These are phyloP conservation scores for Leptinotarsa juncta DNA, from an alignment of 2,888 invertebrate genomes.

Conservation along the genomic window DNA sequence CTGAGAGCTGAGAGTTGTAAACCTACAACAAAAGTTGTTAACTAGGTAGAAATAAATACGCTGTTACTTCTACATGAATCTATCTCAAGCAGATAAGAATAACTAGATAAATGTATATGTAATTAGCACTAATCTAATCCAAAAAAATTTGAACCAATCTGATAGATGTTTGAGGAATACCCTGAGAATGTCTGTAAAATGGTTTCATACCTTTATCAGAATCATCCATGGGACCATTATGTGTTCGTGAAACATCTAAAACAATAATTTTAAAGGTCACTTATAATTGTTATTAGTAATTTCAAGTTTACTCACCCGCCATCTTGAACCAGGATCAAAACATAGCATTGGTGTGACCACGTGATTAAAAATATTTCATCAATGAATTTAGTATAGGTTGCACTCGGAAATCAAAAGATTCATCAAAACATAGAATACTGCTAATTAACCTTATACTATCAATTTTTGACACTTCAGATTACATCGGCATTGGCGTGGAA, in stretches of 20 bases:
- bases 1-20: not conserved
- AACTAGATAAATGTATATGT: not conserved
- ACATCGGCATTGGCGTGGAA: constrained; percentile 43
- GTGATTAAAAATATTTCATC: constrained; percentile 55
- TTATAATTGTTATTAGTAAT: constrained; percentile 39
- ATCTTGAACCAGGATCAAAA: constrained; percentile 65
- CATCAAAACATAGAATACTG: constrained; percentile 36
- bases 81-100: not conserved
- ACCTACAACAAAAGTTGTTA: not conserved
- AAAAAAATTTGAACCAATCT: constrained; percentile 1
- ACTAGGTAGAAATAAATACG: not conserved
- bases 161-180: constrained; percentile 25
- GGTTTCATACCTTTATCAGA: constrained; percentile 63
- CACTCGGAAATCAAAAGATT: constrained; percentile 32
- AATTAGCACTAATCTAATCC: constrained; percentile 7
- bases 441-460: constrained; percentile 39
- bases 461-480: constrained; percentile 40
- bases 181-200: constrained; percentile 31
- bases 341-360: constrained; percentile 63
- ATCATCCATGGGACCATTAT: constrained; percentile 61
- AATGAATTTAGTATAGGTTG: constrained; percentile 17
- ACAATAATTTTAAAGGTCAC: constrained; percentile 51
- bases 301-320: constrained; percentile 63
- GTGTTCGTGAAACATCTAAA: constrained; percentile 62
- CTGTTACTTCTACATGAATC: not conserved